phyloP scores from a whole-genome alignment of 2,797 vertebrate species.

The Otolemur crassicaudatus region DNA sequence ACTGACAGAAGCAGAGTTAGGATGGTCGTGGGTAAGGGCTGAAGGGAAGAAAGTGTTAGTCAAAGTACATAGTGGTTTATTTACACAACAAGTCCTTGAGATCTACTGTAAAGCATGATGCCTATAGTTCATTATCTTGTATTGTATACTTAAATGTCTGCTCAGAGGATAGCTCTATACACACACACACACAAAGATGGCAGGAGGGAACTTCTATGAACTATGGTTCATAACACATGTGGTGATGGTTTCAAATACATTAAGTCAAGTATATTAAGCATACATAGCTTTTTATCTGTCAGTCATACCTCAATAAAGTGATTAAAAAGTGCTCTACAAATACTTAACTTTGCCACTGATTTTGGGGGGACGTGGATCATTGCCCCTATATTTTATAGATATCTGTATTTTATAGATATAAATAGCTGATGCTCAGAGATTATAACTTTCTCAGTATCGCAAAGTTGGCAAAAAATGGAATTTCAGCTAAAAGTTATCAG shows the following conservation, averaged over 20 bases:
- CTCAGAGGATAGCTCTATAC: background rate
- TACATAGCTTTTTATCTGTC: background rate
- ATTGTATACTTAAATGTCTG: background rate
- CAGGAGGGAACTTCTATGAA: background rate
- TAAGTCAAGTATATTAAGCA: background rate
- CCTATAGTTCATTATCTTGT: background rate
- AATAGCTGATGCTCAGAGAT: slow-evolving; percentile 3
- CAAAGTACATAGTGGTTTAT: too few relatives aligned
- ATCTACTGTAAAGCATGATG: background rate
- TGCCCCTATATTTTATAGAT: background rate
- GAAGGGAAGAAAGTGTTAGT: too few relatives aligned
- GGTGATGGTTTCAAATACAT: background rate
- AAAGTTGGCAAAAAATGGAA: background rate
- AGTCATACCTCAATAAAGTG: background rate
- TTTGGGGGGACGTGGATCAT: background rate
- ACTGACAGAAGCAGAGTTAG: background rate
- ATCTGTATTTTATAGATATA: background rate
- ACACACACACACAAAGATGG: background rate
- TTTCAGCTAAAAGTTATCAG: background rate
- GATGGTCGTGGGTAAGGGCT: too few relatives aligned
- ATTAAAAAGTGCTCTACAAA: background rate
- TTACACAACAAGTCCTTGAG: background rate
- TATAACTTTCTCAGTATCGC: background rate
- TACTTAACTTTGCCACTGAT: background rate
- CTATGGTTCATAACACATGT: background rate